Percentiles rank a stretch among this genome's conserved stretches.
phyloP scores from a whole-genome alignment of 1,140 invertebrate genomes.

The Drosophila malerkotliana region DNA sequence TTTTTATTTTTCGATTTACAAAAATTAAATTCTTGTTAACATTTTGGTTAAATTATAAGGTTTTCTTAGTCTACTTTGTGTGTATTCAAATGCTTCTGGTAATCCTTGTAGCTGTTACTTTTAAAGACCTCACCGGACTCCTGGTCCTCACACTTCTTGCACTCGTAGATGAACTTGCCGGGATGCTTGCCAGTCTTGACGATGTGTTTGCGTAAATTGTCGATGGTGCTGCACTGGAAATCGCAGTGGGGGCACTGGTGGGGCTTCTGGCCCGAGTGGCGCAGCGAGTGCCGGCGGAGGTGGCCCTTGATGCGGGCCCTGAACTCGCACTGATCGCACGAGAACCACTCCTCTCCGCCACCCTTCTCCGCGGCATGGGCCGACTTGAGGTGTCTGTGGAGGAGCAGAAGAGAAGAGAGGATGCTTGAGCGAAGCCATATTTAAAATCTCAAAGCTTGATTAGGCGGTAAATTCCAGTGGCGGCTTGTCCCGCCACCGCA shows the following conservation, averaged over 20 bases:
- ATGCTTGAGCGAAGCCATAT: constrained; percentile 51
- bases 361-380: constrained; percentile 29
- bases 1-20: too few relatives aligned
- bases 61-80: constrained; percentile 22
- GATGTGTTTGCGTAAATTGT: constrained; percentile 94
- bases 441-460: constrained; percentile 72
- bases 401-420: neutral
- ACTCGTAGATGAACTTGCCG: constrained; percentile 91
- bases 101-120: constrained; percentile 67
- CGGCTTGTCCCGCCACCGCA: constrained; percentile 57
- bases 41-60: neutral
- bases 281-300: constrained; percentile 90
- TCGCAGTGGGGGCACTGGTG: constrained; percentile 93
- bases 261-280: constrained; percentile 92
- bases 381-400: constrained; percentile 59
- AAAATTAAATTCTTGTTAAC: neutral
- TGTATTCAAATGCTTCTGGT: constrained; percentile 55
- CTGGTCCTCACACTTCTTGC: constrained; percentile 85
- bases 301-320: constrained; percentile 88
- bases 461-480: constrained; percentile 72
- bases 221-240: constrained; percentile 91
- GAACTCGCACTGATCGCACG: constrained; percentile 88
- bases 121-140: constrained; percentile 43
- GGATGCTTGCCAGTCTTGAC: constrained; percentile 91
- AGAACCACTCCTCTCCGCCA: constrained; percentile 79